Base-by-base conservation (phyloP, 2,888 invertebrate genomes). In the Drosophila merina region DNA sequence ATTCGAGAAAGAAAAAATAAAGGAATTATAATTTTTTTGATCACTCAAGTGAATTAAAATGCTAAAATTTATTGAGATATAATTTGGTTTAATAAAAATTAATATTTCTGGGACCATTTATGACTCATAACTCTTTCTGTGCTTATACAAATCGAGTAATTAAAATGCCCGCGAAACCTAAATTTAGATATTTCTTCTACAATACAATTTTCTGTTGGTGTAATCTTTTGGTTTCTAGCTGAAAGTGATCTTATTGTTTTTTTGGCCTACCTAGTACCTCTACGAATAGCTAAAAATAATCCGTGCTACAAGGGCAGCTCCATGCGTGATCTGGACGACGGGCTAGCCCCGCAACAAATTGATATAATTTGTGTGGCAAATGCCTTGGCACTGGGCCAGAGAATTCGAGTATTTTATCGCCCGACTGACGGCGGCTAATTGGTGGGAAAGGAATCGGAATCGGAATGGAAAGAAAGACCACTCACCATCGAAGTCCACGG, bases 401-500 rank as follows among this genome's bases (percentile, higher is more conserved):
- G 64, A 52, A 62, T 62, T 47, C 38, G 0, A 47, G 12, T 60
- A 52, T 31, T 52, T 47, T 50, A 49, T 58, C 47, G 56, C 28
- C 52, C 33, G 26, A 62, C 26, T 62, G 60, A 62, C 60, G 60
- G 45, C 50, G 52, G 52, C 69, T 52, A 68, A 63, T 69, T 68
- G 67, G 58, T 67, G 36, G 36, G 6, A 36, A n/a, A 5, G n/a
- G 33, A 33, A 33, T 31, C 8, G 36, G 33, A 33, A 33, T 31
- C 8, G 31, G 9, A 31, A 33, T 33, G 4, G 33, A 4, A 30
- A 30, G 6, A 6, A 30, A n/a, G 6, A 26, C 20, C 42, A 88
- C 92, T 92, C 92, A 98, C 98, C 98, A 94, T 99, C 98, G 92
- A 99, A 99, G 93, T 99, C 99, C 86, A 99, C 99, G 79, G 99